These are phyloP conservation scores for Saccostrea glomerata DNA, from an alignment of 1,140 invertebrate species.

Conservation along the genomic window DNA sequence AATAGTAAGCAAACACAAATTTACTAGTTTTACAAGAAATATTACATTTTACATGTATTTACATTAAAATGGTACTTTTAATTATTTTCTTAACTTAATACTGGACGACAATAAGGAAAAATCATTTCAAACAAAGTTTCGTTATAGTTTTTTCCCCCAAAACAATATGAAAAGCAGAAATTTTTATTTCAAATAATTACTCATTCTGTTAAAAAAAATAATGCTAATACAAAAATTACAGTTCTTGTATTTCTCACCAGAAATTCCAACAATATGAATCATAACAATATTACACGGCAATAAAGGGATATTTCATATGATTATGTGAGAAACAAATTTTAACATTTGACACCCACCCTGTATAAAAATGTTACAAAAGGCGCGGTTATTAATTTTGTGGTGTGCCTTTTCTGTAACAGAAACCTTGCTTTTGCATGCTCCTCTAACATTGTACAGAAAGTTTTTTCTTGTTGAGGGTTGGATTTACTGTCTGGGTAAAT, in stretches of 20 bases:
- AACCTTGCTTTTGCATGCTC: not conserved
- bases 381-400: not conserved
- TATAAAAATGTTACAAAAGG: not conserved
- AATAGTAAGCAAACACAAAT: not conserved
- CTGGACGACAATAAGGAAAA: too few relatives aligned
- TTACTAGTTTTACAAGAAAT: not conserved
- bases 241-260: too few relatives aligned
- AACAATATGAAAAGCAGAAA: too few relatives aligned
- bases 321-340: not conserved
- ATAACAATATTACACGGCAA: not conserved
- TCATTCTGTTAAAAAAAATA: too few relatives aligned
- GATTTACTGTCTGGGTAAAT: slow-evolving; percentile 16
- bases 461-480: not conserved
- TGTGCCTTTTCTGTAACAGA: not conserved
- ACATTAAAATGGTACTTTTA: not conserved
- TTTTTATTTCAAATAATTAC: too few relatives aligned
- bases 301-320: not conserved
- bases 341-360: not conserved
- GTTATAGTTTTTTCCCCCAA: too few relatives aligned
- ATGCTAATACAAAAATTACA: too few relatives aligned
- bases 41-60: not conserved
- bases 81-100: too few relatives aligned
- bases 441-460: not conserved
- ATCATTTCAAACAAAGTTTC: too few relatives aligned
- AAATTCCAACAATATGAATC: too few relatives aligned